These are phyloP conservation scores for Propithecus coquereli DNA, from an alignment of 2,113 vertebrate species.

Conservation along the genomic window DNA sequence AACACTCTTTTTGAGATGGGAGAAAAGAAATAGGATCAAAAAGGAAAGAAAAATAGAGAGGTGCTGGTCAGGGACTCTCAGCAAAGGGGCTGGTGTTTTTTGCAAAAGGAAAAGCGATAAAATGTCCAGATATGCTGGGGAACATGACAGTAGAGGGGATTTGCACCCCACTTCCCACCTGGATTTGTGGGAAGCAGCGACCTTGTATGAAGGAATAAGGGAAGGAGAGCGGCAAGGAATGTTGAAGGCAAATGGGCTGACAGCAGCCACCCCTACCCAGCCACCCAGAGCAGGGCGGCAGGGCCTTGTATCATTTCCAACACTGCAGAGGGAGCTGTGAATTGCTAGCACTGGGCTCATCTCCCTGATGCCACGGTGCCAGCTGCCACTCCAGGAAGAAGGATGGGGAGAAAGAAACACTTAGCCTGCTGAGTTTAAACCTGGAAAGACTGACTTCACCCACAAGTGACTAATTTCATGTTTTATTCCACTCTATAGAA, in stretches of 20 bases:
- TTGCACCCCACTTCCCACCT: not conserved
- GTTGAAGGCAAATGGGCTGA: not conserved
- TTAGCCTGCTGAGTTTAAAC: not conserved
- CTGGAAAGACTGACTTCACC: not conserved
- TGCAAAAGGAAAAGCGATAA: not conserved
- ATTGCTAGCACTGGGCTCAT: not conserved
- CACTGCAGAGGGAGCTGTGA: not conserved
- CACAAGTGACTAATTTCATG: not conserved
- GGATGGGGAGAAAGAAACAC: not conserved
- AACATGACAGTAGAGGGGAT: not conserved
- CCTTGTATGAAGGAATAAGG: not conserved
- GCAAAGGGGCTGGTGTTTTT: not conserved
- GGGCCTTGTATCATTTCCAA: not conserved
- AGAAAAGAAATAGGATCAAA: not conserved
- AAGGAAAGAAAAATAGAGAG: not conserved
- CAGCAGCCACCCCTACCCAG: not conserved
- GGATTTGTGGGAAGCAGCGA: not conserved
- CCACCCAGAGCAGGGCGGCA: not conserved
- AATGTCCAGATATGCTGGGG: not conserved
- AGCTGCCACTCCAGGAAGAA: not conserved
- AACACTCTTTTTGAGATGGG: not conserved
- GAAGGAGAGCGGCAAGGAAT: not conserved
- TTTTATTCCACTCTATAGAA: slow-evolving; percentile 5
- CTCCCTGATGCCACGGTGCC: not conserved
- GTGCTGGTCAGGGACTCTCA: not conserved